Evolutionary conservation across 1,140 invertebrate species (phyloP).

Genomic region (Drosophila sucinea): DNA sequence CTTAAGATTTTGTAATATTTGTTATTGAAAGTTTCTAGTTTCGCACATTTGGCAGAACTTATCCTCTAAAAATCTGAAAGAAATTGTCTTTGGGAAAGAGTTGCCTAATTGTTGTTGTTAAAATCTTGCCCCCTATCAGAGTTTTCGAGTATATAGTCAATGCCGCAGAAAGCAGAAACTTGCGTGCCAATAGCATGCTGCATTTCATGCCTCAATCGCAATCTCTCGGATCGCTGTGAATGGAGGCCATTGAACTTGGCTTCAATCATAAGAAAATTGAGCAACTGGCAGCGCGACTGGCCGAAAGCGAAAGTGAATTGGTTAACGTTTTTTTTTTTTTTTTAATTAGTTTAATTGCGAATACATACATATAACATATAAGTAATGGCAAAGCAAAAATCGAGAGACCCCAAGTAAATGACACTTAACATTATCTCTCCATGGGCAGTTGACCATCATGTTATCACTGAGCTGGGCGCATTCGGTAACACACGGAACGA

Average conservation of each 20-base stretch:
- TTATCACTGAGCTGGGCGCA: conserved; percentile 24
- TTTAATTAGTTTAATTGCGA: conserved; percentile 76
- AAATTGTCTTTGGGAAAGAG: no score
- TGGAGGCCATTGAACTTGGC: conserved; percentile 61
- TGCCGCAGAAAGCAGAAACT: conserved; percentile 17
- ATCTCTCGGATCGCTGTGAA: conserved; percentile 9
- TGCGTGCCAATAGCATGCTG: conserved; percentile 52
- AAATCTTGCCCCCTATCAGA: no score
- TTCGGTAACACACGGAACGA: conserved; percentile 43
- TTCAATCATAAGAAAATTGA: conserved; percentile 56
- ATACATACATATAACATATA: conserved; percentile 11
- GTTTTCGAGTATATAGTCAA: not conserved
- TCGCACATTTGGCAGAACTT: no score
- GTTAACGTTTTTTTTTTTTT: conserved; percentile 45
- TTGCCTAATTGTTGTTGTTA: no score
- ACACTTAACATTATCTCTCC: not conserved
- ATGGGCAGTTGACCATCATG: conserved; percentile 19
- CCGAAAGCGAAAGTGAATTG: conserved; percentile 69
- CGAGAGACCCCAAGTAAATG: conserved; percentile 23
- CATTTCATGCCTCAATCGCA: conserved; percentile 55
- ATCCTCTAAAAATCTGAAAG: no score
- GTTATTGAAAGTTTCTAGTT: no score
- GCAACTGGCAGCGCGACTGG: conserved; percentile 32
- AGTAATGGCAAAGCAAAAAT: conserved; percentile 8
- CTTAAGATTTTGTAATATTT: no score